phyloP scores from a whole-genome alignment of 2,888 invertebrate genomes.

The Candidula unifasciata region DNA sequence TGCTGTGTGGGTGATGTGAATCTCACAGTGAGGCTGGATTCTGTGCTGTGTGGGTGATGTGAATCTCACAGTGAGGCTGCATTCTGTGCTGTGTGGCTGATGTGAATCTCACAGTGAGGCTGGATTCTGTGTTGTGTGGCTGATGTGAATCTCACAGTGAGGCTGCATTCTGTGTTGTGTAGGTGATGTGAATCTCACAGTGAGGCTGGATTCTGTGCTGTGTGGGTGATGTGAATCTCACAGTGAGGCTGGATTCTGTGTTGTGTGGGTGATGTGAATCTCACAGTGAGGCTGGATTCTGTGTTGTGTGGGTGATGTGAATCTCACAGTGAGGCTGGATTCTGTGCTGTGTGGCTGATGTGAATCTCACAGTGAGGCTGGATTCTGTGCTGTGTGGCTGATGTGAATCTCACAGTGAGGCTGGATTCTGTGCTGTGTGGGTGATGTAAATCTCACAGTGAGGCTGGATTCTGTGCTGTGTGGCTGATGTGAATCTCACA shows the following conservation, averaged over 20 bases:
- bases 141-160: neutral
- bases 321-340: neutral
- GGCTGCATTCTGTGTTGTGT: constrained; percentile 11
- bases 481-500: neutral
- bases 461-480: constrained; percentile 9
- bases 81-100: neutral
- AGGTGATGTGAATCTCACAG: neutral
- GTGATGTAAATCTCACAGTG: neutral
- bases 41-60: neutral
- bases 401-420: neutral
- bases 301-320: neutral
- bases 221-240: neutral
- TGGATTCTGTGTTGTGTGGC: constrained; percentile 5
- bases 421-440: constrained; percentile 7
- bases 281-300: neutral
- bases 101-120: neutral
- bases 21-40: neutral
- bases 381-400: neutral
- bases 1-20: neutral
- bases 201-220: constrained; percentile 3
- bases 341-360: neutral
- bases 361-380: neutral
- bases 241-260: neutral
- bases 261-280: neutral
- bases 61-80: neutral